Evolutionary conservation across 2,888 invertebrate genomes (phyloP).

Genomic region (Idaea biselata): DNA sequence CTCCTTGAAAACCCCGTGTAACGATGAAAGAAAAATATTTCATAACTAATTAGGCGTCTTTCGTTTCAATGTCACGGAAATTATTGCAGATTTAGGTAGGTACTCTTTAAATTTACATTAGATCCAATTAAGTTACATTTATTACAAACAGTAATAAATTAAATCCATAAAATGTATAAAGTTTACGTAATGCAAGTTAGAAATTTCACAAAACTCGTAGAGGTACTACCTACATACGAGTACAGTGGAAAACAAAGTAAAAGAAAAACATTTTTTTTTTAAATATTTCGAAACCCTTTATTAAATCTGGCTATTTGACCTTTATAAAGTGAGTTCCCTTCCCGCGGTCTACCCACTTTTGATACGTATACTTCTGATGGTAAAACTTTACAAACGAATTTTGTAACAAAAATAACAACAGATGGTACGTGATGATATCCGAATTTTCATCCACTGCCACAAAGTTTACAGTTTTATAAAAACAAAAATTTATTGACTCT

Average conservation of each 20-base stretch:
- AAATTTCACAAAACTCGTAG: too few relatives aligned
- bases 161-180: too few relatives aligned
- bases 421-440: conserved; percentile 19
- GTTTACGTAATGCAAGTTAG: too few relatives aligned
- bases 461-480: conserved; percentile 5
- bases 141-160: too few relatives aligned
- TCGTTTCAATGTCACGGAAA: too few relatives aligned
- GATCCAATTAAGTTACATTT: too few relatives aligned
- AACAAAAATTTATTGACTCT: conserved; percentile 6
- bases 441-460: conserved; percentile 7
- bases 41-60: too few relatives aligned
- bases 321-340: not conserved
- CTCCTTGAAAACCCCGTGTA: too few relatives aligned
- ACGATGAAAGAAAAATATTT: too few relatives aligned
- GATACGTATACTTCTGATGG: not conserved
- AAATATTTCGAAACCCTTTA: not conserved
- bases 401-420: conserved; percentile 3
- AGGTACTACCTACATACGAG: not conserved
- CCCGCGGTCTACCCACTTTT: not conserved
- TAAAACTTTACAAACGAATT: not conserved
- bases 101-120: too few relatives aligned
- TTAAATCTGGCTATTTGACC: not conserved
- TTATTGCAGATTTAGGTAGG: too few relatives aligned
- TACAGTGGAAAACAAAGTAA: not conserved
- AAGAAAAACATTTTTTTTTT: not conserved